These are phyloP conservation scores for Thalassophryne amazonica DNA, from an alignment of 2,797 vertebrate species.

Conservation along the genomic window DNA sequence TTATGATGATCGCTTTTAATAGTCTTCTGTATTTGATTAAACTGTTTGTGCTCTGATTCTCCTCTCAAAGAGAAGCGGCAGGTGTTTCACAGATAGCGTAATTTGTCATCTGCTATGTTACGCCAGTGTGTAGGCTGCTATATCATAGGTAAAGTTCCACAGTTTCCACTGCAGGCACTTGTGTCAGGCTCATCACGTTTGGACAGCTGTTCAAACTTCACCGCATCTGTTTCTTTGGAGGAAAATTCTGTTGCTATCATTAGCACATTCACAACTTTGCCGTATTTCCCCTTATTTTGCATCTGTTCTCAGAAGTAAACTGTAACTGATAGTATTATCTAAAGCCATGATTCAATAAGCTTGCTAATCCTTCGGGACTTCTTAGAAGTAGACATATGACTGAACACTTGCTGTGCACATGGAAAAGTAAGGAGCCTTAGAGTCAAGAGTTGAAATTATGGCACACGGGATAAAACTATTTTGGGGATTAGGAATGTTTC, in stretches of 20 bases:
- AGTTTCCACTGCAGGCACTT: slow-evolving; percentile 61
- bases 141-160: slow-evolving; percentile 54
- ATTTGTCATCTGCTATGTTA: slow-evolving; percentile 55
- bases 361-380: slow-evolving; percentile 74
- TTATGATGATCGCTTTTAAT: slow-evolving; percentile 1
- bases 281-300: slow-evolving; percentile 64
- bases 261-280: slow-evolving; percentile 66
- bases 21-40: slow-evolving; percentile 25
- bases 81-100: slow-evolving; percentile 57
- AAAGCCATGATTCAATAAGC: slow-evolving; percentile 79
- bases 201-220: slow-evolving; percentile 75
- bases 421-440: slow-evolving; percentile 64
- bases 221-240: slow-evolving; percentile 67
- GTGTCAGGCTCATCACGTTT: slow-evolving; percentile 72
- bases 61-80: slow-evolving; percentile 37
- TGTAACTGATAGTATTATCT: slow-evolving; percentile 79
- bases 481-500: slow-evolving; percentile 63
- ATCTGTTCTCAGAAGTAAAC: slow-evolving; percentile 74
- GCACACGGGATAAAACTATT: slow-evolving; percentile 59
- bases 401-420: slow-evolving; percentile 68
- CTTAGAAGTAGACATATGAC: slow-evolving; percentile 63
- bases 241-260: slow-evolving; percentile 67
- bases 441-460: slow-evolving; percentile 62
- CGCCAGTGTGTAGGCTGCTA: slow-evolving; percentile 48
- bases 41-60: slow-evolving; percentile 27